These are phyloP conservation scores for Amphipoea lucens DNA, from an alignment of 2,888 invertebrate species.

Conservation along the genomic window DNA sequence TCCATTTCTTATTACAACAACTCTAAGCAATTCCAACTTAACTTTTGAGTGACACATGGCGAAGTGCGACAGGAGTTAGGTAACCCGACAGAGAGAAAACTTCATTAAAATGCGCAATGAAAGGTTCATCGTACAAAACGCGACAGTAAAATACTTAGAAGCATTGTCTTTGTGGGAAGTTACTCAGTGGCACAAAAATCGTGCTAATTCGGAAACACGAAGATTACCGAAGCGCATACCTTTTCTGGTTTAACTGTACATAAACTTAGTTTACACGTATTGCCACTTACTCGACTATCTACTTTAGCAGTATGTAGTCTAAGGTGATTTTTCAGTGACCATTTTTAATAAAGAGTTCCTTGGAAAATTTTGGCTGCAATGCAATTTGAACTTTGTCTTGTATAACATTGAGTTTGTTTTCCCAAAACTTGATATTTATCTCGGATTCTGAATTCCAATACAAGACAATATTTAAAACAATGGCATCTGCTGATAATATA, in stretches of 20 bases:
- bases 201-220: not conserved
- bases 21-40: not conserved
- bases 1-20: not conserved
- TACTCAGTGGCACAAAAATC: not conserved
- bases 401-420: too few species aligned
- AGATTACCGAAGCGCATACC: not conserved
- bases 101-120: too few species aligned
- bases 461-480: not conserved
- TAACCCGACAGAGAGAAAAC: not conserved
- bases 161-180: too few species aligned
- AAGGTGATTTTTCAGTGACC: not conserved
- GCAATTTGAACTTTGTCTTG: not conserved
- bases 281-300: not conserved
- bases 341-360: not conserved
- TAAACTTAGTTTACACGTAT: not conserved
- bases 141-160: not conserved
- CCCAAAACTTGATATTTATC: not conserved
- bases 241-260: not conserved
- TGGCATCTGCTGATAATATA: not conserved
- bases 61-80: not conserved
- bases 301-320: not conserved
- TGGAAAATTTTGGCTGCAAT: not conserved
- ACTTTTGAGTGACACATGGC: not conserved
- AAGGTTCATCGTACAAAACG: not conserved
- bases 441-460: not conserved